Conservation (phyloP, 2,797 vertebrate genomes). For the Enteromius mattozi region DNA sequence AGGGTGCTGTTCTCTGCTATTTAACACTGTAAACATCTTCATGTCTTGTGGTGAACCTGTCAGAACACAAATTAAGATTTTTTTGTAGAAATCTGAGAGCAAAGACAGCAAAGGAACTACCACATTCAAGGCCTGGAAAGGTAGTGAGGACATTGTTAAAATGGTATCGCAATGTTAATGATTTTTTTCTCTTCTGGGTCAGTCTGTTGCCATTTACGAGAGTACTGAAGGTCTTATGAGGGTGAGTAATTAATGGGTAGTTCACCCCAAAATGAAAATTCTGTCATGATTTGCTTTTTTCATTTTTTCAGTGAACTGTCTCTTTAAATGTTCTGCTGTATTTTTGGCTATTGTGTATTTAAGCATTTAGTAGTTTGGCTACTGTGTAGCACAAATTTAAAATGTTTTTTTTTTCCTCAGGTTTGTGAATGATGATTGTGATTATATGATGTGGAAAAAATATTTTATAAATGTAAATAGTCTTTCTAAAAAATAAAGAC, state of each 20-base stretch:
- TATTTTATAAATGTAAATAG: conserved; percentile 92
- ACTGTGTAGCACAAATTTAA: conserved; percentile 83
- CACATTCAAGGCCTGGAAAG: background rate
- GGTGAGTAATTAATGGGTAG: conserved; percentile 12
- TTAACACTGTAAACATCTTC: conserved; percentile 43
- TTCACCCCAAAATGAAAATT: background rate
- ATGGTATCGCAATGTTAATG: background rate
- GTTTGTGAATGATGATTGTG: conserved; percentile 81
- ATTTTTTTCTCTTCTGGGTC: background rate
- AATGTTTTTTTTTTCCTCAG: conserved; percentile 68
- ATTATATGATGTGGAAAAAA: conserved; percentile 77
- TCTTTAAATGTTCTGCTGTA: conserved; percentile 5
- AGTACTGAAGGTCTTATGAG: background rate
- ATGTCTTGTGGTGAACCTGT: conserved; percentile 29
- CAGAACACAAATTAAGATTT: background rate
- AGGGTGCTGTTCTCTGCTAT: conserved; percentile 7
- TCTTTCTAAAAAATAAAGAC: conserved; percentile 91
- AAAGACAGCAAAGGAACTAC: background rate
- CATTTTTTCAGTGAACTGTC: background rate
- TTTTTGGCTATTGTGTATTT: conserved; percentile 7
- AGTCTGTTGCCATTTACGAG: background rate
- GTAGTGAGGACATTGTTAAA: background rate
- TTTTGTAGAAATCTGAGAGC: background rate
- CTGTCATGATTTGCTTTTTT: background rate
- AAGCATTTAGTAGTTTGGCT: conserved; percentile 70